Percentiles rank a stretch among this genome's conserved stretches.
Evolutionary conservation across 2,888 invertebrate species (phyloP).

Genomic region (Linnaemya tessellans): DNA sequence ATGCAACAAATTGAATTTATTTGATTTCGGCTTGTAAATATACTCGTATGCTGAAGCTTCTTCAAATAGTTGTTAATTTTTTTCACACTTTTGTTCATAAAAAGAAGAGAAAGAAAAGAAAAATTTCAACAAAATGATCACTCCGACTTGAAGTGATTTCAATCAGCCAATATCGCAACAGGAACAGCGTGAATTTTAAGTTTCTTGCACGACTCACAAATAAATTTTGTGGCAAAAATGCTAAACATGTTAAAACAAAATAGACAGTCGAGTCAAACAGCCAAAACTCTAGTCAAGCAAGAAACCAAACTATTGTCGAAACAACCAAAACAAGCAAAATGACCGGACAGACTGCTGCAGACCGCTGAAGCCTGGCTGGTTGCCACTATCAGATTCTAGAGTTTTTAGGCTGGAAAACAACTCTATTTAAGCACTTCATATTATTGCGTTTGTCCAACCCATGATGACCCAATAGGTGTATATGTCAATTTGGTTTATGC

Average conservation of each 20-base stretch:
- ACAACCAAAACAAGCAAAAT: slow-evolving; percentile 44
- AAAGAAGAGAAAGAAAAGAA: neutral
- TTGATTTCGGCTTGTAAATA: slow-evolving; percentile 65
- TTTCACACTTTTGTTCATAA: slow-evolving; percentile 9
- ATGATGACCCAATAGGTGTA: slow-evolving; percentile 72
- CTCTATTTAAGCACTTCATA: slow-evolving; percentile 65
- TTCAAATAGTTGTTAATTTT: slow-evolving; percentile 65
- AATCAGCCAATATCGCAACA: slow-evolving; percentile 79
- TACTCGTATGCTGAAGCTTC: slow-evolving; percentile 62
- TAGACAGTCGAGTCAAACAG: slow-evolving; percentile 27
- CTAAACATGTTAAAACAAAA: slow-evolving; percentile 64
- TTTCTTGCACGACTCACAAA: slow-evolving; percentile 71
- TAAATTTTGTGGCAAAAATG: slow-evolving; percentile 75
- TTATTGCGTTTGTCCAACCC: slow-evolving; percentile 69
- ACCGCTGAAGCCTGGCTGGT: neutral
- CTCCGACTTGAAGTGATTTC: slow-evolving; percentile 76
- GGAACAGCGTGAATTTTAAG: slow-evolving; percentile 73
- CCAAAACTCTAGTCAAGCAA: slow-evolving; percentile 11
- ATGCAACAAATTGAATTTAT: slow-evolving; percentile 71
- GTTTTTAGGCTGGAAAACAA: slow-evolving; percentile 73
- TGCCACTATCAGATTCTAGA: slow-evolving; percentile 55
- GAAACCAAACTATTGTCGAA: slow-evolving; percentile 21
- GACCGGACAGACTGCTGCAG: slow-evolving; percentile 6
- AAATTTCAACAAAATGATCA: slow-evolving; percentile 39
- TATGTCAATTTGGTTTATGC: slow-evolving; percentile 64